Base-by-base conservation (phyloP, 2,888 invertebrate genomes). In the Melanophora roralis region DNA sequence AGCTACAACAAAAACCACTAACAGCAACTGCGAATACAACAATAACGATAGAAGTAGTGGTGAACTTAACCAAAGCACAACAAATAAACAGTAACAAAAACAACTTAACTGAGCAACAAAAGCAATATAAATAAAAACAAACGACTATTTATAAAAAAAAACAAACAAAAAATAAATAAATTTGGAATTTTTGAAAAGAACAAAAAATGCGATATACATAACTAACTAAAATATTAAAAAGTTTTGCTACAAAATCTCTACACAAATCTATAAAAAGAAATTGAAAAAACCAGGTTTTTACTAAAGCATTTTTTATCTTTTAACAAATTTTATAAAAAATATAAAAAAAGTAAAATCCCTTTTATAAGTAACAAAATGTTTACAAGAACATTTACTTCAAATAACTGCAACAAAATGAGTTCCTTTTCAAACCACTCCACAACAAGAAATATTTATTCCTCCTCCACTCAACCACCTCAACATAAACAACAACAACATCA, bases 361-460 rank as follows among this genome's bases (percentile, higher is more conserved):
- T 71, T 19, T 34, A 14, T 19, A 19, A 47, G 8, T 11, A 47
- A 38, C 27, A 73, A 59, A 19, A 79, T 79, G 79, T 62, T 75
- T 67, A 55, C 49, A 36, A 80, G 67, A 75, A 80, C 71, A 72
- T 67, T 72, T 1, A 68, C 14, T 23, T 38, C 47, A 6, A 64
- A 43, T 27, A 34, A 53, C n/a, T n/a, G n/a, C 40, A 76, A 64
- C 75, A 76, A 76, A 64, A 76, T 80, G 80, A 80, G 80, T 80
- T 80, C 80, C 75, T 80, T 62, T 80, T 45, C 38, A 68, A 68
- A 72, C 43, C 45, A 57, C 67, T 47, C 67, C 59, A 62, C 43
- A 38, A 40, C 36, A 49, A 64, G 34, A 21, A 57, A 40, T 16
- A 16, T 51, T 11, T 60, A 34, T 62, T 62, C 49, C 43, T 57